phyloP scores from a whole-genome alignment of 2,888 invertebrate genomes.

The Ariolimax columbianus region DNA sequence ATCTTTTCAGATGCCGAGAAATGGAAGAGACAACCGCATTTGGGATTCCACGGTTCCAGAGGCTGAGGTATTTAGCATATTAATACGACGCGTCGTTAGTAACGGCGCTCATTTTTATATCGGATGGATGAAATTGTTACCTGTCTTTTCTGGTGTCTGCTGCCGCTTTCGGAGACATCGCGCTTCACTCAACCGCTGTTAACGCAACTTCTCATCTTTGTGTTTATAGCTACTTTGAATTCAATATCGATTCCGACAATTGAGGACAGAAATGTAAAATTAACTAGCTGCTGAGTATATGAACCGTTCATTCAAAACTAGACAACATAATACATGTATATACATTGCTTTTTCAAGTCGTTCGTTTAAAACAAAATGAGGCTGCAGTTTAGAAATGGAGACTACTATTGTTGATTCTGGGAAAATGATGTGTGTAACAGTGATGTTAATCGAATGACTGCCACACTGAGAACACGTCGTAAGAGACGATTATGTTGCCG shows the following conservation, averaged over 20 bases:
- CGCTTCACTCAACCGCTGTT: too few species aligned
- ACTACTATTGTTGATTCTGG: too few species aligned
- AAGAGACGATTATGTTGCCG: too few species aligned
- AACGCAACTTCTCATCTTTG: neutral
- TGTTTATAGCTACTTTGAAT: neutral
- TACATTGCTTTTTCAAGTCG: too few species aligned
- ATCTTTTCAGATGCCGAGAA: constrained; percentile 6
- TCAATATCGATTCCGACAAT: neutral
- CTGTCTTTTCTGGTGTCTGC: neutral
- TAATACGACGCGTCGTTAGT: neutral
- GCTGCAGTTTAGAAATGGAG: too few species aligned
- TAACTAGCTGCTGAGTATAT: neutral
- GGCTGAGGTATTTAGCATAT: constrained; percentile 18
- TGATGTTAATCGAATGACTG: too few species aligned
- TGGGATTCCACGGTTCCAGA: constrained; percentile 30
- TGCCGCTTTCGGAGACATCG: too few species aligned
- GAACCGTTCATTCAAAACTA: neutral
- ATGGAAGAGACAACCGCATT: constrained; percentile 36
- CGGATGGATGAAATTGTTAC: neutral
- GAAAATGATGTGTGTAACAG: too few species aligned
- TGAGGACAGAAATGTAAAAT: neutral
- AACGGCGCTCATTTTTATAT: neutral
- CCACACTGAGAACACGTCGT: too few species aligned
- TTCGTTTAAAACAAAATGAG: too few species aligned
- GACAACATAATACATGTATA: neutral